These are phyloP conservation scores for Setophaga petechia DNA, from an alignment of 2,113 vertebrate species.

Conservation along the genomic window DNA sequence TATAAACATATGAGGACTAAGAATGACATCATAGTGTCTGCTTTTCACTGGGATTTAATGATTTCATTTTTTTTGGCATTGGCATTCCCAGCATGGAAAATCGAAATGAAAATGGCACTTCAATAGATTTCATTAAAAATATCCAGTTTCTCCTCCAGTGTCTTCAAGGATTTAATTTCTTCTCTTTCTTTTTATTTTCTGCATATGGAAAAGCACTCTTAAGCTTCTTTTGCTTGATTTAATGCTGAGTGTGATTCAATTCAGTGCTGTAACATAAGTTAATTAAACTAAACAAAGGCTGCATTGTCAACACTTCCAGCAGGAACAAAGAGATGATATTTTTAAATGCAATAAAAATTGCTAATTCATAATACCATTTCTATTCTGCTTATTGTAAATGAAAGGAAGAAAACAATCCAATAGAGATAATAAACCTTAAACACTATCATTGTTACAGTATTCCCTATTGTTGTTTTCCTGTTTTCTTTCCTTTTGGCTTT, in stretches of 20 bases:
- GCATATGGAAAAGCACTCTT: background rate
- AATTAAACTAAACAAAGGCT: constrained; percentile 48
- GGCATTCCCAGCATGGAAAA: constrained; percentile 1
- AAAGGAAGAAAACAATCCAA: constrained; percentile 49
- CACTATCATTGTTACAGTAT: constrained; percentile 11
- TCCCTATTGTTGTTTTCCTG: background rate
- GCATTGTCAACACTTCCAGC: constrained; percentile 36
- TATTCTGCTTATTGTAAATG: constrained; percentile 20
- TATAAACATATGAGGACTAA: background rate
- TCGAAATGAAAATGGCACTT: background rate
- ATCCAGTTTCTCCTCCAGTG: background rate
- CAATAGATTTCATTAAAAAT: constrained; percentile 34
- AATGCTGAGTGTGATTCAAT: background rate
- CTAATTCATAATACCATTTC: constrained; percentile 11
- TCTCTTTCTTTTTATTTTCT: background rate
- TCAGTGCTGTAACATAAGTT: constrained; percentile 12
- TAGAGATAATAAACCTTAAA: constrained; percentile 15
- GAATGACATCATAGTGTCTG: background rate
- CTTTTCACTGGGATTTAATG: background rate
- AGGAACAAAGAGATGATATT: constrained; percentile 32
- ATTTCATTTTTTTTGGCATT: constrained; percentile 19
- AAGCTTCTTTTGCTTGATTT: background rate
- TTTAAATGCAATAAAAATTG: constrained; percentile 50
- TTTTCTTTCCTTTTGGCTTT: background rate
- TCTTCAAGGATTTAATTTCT: background rate